Percentiles rank a stretch among this genome's conserved stretches.
Conservation (phyloP, 2,113 vertebrate species). For the Onychorhynchus coronatus region DNA sequence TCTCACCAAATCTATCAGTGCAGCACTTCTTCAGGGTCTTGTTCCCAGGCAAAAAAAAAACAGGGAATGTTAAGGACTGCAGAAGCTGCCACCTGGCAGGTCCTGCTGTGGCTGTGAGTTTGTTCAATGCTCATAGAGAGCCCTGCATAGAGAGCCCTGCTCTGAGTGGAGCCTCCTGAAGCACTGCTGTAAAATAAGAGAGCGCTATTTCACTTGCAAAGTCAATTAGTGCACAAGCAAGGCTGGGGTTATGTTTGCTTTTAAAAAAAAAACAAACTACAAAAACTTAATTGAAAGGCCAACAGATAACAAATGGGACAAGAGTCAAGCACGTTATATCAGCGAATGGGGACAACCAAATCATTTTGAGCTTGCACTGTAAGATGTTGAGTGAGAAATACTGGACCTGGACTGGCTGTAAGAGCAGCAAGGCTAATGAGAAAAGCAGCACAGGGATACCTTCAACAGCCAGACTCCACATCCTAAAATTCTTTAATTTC, state of each 20-base stretch:
- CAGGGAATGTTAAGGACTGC: neutral
- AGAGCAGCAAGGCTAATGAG: neutral
- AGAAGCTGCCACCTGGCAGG: neutral
- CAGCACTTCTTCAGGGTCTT: neutral
- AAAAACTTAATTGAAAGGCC: neutral
- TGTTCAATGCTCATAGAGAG: neutral
- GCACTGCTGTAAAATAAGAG: neutral
- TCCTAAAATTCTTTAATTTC: slow-evolving; percentile 21
- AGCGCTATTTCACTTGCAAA: neutral
- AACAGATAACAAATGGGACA: neutral
- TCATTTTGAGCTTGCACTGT: neutral
- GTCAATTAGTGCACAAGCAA: neutral
- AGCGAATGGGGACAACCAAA: neutral
- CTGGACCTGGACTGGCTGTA: neutral
- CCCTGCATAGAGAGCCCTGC: neutral
- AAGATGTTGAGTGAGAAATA: neutral
- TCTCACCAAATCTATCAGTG: neutral
- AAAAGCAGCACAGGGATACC: neutral
- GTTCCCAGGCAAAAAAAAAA: neutral
- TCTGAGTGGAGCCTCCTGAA: neutral
- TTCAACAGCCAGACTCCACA: neutral
- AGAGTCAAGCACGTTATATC: neutral
- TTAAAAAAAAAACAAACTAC: neutral
- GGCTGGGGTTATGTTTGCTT: neutral
- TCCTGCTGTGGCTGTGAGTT: neutral